A percentile compares a stretch with the other conserved stretches of the same genome.
Evolutionary conservation across 1,140 invertebrate species (phyloP).

Genomic region (Chrysoperla carnea): DNA sequence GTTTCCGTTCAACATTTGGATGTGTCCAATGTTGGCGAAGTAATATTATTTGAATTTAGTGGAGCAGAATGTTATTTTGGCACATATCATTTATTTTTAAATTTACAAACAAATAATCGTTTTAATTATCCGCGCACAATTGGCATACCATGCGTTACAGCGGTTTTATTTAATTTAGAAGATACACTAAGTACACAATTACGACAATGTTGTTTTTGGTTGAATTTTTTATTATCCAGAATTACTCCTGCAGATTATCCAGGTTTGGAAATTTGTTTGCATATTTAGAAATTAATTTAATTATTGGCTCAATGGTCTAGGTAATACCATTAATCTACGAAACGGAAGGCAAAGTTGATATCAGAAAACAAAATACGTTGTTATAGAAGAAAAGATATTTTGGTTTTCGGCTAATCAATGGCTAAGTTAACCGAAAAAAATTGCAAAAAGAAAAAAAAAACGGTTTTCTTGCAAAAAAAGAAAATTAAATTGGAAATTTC

Average conservation of each 20-base stretch:
- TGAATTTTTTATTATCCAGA: constrained; percentile 59
- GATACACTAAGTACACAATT: constrained; percentile 55
- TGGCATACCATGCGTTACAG: constrained; percentile 20
- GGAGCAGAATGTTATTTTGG: constrained; percentile 64
- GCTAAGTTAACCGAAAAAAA: too few relatives aligned
- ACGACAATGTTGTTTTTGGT: constrained; percentile 62
- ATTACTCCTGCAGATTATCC: constrained; percentile 41
- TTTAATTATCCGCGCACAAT: not conserved
- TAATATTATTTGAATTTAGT: constrained; percentile 68
- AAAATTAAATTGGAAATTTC: too few relatives aligned
- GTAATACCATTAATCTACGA: too few relatives aligned
- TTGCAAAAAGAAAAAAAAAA: too few relatives aligned
- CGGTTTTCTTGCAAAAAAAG: too few relatives aligned
- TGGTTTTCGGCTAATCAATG: too few relatives aligned
- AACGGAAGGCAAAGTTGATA: too few relatives aligned
- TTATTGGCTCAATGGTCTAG: too few relatives aligned
- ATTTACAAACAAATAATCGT: constrained; percentile 23
- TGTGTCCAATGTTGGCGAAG: constrained; percentile 35
- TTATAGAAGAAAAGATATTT: too few relatives aligned
- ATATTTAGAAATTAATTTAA: too few relatives aligned
- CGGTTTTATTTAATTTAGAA: constrained; percentile 55
- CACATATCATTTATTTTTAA: constrained; percentile 61
- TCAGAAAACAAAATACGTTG: too few relatives aligned
- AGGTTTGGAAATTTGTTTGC: constrained; percentile 27
- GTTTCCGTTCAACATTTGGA: constrained; percentile 45